Base-by-base conservation (phyloP, 2,888 invertebrate genomes). In the Andrena trimmerana region DNA sequence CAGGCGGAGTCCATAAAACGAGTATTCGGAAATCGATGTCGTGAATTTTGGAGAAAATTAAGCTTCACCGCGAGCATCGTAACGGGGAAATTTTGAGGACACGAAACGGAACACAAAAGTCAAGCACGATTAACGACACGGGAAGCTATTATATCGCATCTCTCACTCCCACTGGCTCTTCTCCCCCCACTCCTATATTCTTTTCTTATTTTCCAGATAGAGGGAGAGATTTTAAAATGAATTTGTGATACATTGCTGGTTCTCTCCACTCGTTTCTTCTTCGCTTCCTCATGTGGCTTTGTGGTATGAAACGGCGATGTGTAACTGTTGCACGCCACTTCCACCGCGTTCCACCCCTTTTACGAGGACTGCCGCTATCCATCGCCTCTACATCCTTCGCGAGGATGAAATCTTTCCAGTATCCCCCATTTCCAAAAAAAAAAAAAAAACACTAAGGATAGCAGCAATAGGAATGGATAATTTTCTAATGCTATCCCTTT, bases 221-320 rank as follows among this genome's bases (percentile, higher is more conserved):
- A 42, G 20, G n/a, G 62, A 57, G 33, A 57, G 27, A 31, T 31
- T n/a, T 16, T 16, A 42, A 42, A 42, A 42, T 5, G 16, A 42
- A 42, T 42, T 42, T 13, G 65, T 77, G 74, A 67, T 78, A 50
- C 66, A 60, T 67, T 36, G 66, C 10, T 31, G 16, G 13, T 16
- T 50, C 42, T 57, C 31, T 33, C 59, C 50, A n/a, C 27, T 33
- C 77, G n/a, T 48, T 48, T 16, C 16, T 65, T 63, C 42, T n/a
- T 48, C 16, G 13, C 16, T 24, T 59, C 16, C 27, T 20, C 24
- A 10, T 1, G 20, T 27, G 33, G 8, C 65, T 65, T 36, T 77
- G 27, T 70, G n/a, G n/a, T 16, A 13, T 33, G 8, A 16, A 7
- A 36, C 33, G n/a, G 13, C 16, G 42, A 42, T 4, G 29, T 16